Base-by-base conservation (phyloP, 2,888 invertebrate species). In the Cheilosia urbana region DNA sequence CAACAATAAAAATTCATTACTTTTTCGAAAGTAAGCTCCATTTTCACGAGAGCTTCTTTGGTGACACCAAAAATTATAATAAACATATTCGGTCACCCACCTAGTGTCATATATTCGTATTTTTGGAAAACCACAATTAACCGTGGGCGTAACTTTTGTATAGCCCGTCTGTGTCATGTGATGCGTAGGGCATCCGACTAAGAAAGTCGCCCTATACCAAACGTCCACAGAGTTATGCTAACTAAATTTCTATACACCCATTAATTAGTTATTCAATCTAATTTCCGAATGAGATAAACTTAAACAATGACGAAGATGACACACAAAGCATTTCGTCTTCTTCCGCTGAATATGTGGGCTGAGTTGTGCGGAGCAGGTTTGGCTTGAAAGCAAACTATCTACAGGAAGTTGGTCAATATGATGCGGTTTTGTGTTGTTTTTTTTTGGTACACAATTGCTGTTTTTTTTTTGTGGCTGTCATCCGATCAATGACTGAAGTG, bases 381-480 rank as follows among this genome's bases (percentile, higher is more conserved):
- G 11, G 63, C n/a, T 65, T 21, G 34, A 19, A 51, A 65, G 47
- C 68, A 47, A 71, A 60, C 47, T 37, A 66, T 15, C 53, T n/a
- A 68, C 85, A 85, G 85, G 85, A 85, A 85, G 68, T 85, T 85
- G 85, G 85, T 85, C 85, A 85, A 85, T 77, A 72, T 77, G 85
- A 72, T 77, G 85, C 45, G 80, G 81, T 85, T 83, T 77, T 49
- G 21, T 71, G 51, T 69, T 55, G 34, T 71, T 57, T 58, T 75
- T 45, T 47, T 47, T 51, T 62, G 66, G 55, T 60, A 49, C 45
- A 73, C 55, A 45, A 65, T 84, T 60, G 66, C 62, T 37, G 66
- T 66, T 37, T 13, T 37, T 49, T 40, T 42, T 60, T 65, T 34
- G 15, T 15, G 45, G 2, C 24, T 66, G 65, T 55, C 34, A 34